A percentile compares a stretch with the other conserved stretches of the same genome.
These are phyloP conservation scores for Cheirogaleus medius DNA, from an alignment of 2,113 vertebrate genomes.

Conservation along the genomic window DNA sequence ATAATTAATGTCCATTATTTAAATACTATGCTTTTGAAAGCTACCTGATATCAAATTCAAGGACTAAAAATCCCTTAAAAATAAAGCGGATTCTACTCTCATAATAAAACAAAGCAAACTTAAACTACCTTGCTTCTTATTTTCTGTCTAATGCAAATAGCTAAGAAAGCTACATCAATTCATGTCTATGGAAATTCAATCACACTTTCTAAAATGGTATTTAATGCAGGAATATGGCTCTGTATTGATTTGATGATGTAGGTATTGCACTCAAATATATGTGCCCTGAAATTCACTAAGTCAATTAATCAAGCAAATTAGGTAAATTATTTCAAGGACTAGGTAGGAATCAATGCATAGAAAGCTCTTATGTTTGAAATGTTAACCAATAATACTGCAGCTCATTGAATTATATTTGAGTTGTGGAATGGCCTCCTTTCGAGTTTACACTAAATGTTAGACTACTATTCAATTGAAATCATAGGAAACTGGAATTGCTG, in stretches of 20 bases:
- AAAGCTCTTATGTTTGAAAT: conserved; percentile 63
- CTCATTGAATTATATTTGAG: neutral
- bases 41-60: neutral
- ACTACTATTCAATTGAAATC: conserved; percentile 55
- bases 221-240: conserved; percentile 34
- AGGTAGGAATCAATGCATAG: conserved; percentile 67
- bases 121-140: neutral
- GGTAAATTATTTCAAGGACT: conserved; percentile 66
- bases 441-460: conserved; percentile 46
- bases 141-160: neutral
- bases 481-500: conserved; percentile 22
- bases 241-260: conserved; percentile 51
- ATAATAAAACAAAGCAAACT: neutral
- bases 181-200: conserved; percentile 23
- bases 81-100: neutral
- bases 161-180: neutral
- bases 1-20: neutral
- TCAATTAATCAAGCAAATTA: conserved; percentile 71
- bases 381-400: conserved; percentile 55
- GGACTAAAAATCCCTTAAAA: neutral
- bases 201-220: conserved; percentile 5
- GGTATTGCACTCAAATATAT: conserved; percentile 62
- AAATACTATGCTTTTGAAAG: neutral
- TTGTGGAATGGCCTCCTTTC: neutral
- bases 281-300: conserved; percentile 42